These are phyloP conservation scores for Mirounga angustirostris DNA, from an alignment of 2,113 vertebrate genomes.

Conservation along the genomic window DNA sequence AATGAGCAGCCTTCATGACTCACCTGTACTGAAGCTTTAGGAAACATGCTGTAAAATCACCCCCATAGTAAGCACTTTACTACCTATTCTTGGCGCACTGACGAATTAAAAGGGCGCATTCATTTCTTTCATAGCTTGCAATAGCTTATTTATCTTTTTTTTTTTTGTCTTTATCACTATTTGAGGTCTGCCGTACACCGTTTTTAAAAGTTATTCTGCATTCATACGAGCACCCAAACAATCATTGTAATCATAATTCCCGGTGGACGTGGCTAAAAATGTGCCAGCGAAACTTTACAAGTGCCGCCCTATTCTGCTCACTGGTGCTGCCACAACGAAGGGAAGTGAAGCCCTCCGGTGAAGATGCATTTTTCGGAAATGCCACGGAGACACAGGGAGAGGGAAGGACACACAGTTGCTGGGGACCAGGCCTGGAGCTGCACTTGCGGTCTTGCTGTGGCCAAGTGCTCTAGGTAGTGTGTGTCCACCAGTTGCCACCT, in stretches of 20 bases:
- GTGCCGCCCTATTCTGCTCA: slow-evolving; percentile 23
- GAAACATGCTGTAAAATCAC: background rate
- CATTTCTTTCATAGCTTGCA: slow-evolving; percentile 61
- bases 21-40: slow-evolving; percentile 28
- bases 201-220: slow-evolving; percentile 73
- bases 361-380: slow-evolving; percentile 21
- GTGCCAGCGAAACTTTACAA: slow-evolving; percentile 16
- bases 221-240: slow-evolving; percentile 44
- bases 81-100: background rate
- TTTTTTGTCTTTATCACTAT: slow-evolving; percentile 36
- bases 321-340: background rate
- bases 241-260: background rate
- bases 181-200: slow-evolving; percentile 48
- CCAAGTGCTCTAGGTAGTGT: background rate
- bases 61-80: background rate
- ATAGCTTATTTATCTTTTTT: slow-evolving; percentile 71
- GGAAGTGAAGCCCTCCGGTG: slow-evolving; percentile 36
- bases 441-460: fast-evolving
- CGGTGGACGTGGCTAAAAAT: background rate
- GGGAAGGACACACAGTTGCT: background rate
- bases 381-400: slow-evolving; percentile 10
- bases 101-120: slow-evolving; percentile 61
- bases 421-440: background rate
- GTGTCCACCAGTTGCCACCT: background rate
- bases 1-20: background rate